phyloP scores from a whole-genome alignment of 2,113 vertebrate genomes.

The Emydocephalus ijimae region DNA sequence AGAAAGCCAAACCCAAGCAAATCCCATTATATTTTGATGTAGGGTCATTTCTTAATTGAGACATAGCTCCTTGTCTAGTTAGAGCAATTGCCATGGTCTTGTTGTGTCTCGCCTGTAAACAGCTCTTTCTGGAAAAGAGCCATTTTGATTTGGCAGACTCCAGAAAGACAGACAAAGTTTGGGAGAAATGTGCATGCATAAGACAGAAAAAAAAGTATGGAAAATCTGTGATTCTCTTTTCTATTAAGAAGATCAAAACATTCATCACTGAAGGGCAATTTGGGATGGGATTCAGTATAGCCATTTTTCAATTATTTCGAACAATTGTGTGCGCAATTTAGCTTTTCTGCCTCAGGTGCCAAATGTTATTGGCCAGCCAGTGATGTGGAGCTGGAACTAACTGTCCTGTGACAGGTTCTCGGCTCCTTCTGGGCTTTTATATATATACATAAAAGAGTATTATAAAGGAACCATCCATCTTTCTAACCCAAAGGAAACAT shows the following conservation, averaged over 20 bases:
- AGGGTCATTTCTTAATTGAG: background rate
- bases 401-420: background rate
- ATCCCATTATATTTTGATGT: background rate
- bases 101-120: background rate
- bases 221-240: background rate
- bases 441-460: too few species aligned
- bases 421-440: background rate
- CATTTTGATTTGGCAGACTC: background rate
- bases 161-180: background rate
- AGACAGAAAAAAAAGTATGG: background rate
- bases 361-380: background rate
- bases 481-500: background rate
- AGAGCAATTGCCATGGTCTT: background rate
- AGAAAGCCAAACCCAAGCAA: background rate
- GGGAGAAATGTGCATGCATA: background rate
- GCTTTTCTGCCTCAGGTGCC: background rate
- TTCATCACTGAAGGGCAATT: background rate
- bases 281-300: background rate
- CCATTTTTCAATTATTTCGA: background rate
- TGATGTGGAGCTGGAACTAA: background rate
- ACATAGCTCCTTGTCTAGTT: too few species aligned
- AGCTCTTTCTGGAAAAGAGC: background rate
- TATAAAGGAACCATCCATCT: background rate
- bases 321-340: background rate
- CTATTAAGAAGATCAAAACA: background rate